A percentile compares a stretch with the other conserved stretches of the same genome.
These are phyloP conservation scores for Uria aalge DNA, from an alignment of 2,113 vertebrate species.

Conservation along the genomic window DNA sequence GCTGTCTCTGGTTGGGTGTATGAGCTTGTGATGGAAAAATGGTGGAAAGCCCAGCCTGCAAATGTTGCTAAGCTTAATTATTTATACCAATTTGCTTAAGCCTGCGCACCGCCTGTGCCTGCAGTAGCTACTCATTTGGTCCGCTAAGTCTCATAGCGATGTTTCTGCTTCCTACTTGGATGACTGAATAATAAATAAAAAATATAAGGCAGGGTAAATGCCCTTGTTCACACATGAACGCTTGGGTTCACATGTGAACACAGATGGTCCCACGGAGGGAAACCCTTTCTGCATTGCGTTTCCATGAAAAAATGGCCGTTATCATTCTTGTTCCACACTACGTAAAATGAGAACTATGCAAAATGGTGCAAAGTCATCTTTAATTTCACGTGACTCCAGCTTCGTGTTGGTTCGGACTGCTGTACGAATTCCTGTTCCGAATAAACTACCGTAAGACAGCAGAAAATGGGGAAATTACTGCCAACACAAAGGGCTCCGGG, in stretches of 20 bases:
- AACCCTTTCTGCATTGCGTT: not conserved
- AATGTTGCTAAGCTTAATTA: not conserved
- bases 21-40: not conserved
- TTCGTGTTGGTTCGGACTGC: not conserved
- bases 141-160: not conserved
- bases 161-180: not conserved
- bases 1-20: not conserved
- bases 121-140: not conserved
- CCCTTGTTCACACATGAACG: not conserved
- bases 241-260: not conserved
- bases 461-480: not conserved
- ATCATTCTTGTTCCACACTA: not conserved
- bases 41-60: not conserved
- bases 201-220: not conserved
- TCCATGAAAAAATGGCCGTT: not conserved
- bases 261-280: not conserved
- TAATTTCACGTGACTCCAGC: not conserved
- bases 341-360: not conserved
- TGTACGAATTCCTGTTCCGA: not conserved
- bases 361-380: not conserved
- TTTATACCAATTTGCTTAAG: not conserved
- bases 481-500: not conserved
- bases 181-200: not conserved
- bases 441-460: rapidly evolving
- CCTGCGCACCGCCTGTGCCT: not conserved